Evolutionary conservation across 2,888 invertebrate genomes (phyloP).

Genomic region (Agelastica alni): DNA sequence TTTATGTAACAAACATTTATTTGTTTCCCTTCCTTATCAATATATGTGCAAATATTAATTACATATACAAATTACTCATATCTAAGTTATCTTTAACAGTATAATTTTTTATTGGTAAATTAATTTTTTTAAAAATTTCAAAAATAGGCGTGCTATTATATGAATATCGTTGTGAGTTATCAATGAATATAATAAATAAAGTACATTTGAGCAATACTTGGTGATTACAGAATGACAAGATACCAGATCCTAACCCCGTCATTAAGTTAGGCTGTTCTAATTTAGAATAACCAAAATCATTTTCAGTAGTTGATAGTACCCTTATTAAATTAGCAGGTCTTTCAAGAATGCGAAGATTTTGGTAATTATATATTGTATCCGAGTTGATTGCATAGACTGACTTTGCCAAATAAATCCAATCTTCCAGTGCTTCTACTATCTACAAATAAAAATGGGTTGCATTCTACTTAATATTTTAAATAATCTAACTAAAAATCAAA

Average conservation of each 20-base stretch:
- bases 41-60: too few relatives aligned
- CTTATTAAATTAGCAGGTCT: conserved; percentile 43
- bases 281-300: conserved; percentile 36
- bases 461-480: neutral
- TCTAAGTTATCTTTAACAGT: conserved; percentile 22
- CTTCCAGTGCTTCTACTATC: conserved; percentile 45
- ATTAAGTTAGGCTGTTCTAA: conserved; percentile 52
- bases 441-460: conserved; percentile 29
- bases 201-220: conserved; percentile 39
- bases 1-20: too few relatives aligned
- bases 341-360: conserved; percentile 38
- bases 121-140: conserved; percentile 38
- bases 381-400: conserved; percentile 47
- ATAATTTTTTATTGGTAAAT: conserved; percentile 33
- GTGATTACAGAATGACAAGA: conserved; percentile 49
- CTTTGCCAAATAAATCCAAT: conserved; percentile 46
- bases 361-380: conserved; percentile 43
- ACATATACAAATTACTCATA: conserved; percentile 44
- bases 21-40: too few relatives aligned
- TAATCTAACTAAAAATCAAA: neutral
- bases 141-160: conserved; percentile 47
- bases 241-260: conserved; percentile 49
- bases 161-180: conserved; percentile 50
- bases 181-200: conserved; percentile 49
- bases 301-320: conserved; percentile 38